Evolutionary conservation across 2,113 vertebrate genomes (phyloP).

Genomic region (Candoia aspera): DNA sequence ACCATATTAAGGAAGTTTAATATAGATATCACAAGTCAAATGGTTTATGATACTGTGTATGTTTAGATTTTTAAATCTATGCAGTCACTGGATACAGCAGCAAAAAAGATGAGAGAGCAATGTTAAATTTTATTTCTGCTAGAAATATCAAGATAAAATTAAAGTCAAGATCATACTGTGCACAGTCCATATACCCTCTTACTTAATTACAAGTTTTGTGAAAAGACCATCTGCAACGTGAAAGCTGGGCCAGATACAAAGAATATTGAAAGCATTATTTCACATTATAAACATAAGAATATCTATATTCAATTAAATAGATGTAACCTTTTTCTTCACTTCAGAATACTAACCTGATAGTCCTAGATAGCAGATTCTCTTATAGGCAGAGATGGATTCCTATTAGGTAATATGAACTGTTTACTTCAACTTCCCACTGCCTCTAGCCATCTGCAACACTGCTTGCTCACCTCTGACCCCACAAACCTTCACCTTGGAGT

Average conservation of each 20-base stretch:
- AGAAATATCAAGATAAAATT: not conserved
- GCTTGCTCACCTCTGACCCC: not conserved
- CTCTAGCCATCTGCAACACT: not conserved
- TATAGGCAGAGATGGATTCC: not conserved
- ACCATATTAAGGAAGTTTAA: not conserved
- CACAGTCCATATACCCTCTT: not conserved
- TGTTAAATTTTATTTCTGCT: not conserved
- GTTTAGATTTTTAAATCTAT: not conserved
- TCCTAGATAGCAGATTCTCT: not conserved
- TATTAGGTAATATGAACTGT: not conserved
- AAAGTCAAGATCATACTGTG: not conserved
- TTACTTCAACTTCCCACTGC: not conserved
- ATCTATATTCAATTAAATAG: not conserved
- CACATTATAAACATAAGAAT: not conserved
- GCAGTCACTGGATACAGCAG: not conserved
- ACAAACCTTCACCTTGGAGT: not conserved
- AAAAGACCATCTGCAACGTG: not conserved
- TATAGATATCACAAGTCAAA: not conserved
- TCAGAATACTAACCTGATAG: not conserved
- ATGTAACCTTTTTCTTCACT: not conserved
- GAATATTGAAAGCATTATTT: not conserved
- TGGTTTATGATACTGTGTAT: not conserved
- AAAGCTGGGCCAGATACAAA: not conserved
- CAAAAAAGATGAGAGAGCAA: not conserved
- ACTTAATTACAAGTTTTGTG: not conserved